Percentiles rank a stretch among this genome's conserved stretches.
Evolutionary conservation across 2,888 invertebrate species (phyloP).

Genomic region (Buathra laborator): DNA sequence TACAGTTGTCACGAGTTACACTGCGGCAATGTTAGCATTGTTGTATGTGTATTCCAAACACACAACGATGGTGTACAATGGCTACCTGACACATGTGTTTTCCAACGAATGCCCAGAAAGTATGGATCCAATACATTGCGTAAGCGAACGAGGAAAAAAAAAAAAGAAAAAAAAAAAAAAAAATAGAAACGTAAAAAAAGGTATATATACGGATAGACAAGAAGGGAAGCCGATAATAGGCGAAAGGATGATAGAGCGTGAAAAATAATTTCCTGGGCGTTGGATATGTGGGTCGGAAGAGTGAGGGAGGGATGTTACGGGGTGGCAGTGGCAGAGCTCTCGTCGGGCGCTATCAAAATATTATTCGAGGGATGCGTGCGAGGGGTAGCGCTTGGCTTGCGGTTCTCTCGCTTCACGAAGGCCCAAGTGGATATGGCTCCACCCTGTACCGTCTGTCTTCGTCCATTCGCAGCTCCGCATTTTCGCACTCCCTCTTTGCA

Average conservation of each 20-base stretch:
- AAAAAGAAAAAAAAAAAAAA: conserved; percentile 6
- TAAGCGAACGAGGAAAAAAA: not conserved
- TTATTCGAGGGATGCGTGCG: conserved; percentile 79
- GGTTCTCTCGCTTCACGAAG: conserved; percentile 63
- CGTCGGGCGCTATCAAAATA: conserved; percentile 81
- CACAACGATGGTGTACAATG: conserved; percentile 55
- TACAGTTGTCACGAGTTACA: conserved; percentile 39
- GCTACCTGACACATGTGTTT: conserved; percentile 66
- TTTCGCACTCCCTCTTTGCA: not conserved
- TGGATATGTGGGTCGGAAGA: conserved; percentile 79
- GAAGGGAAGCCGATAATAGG: conserved; percentile 65
- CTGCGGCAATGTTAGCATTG: not conserved
- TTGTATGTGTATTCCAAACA: conserved; percentile 28
- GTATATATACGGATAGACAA: conserved; percentile 25
- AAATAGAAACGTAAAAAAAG: conserved; percentile 70
- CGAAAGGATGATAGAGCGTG: conserved; percentile 79
- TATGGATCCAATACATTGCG: conserved; percentile 22
- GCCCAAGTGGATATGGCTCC: conserved; percentile 67
- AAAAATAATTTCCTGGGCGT: conserved; percentile 84
- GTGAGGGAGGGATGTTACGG: conserved; percentile 55
- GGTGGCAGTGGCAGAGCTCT: conserved; percentile 65
- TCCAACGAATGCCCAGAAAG: conserved; percentile 48
- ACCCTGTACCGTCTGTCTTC: conserved; percentile 59
- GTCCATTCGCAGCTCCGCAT: conserved; percentile 1
- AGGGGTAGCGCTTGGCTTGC: conserved; percentile 70